Base-by-base conservation (phyloP, 2,888 invertebrate species). In the Dicranocentrus wangi region DNA sequence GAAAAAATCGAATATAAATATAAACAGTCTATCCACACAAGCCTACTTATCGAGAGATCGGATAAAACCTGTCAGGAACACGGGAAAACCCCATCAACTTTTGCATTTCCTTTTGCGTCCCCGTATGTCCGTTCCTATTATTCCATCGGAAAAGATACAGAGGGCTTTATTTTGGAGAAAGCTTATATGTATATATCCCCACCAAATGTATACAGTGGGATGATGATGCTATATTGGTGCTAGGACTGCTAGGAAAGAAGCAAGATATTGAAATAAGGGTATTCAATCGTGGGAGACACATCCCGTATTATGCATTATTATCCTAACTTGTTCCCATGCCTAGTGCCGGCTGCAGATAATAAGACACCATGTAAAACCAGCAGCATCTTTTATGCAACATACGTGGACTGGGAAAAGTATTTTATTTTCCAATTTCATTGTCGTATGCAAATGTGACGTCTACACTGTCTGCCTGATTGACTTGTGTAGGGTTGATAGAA, bases 1-100 rank as follows among this genome's bases (percentile, higher is more conserved):
- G 23, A 55, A 69, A 69, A 69, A 69, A 69, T 32, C 55, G 53
- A 69, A 69, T 69, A 51, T 55, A 69, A 69, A 69, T 55, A 69
- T 69, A 69, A 69, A 69, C 69, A 69, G 51, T 68, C 68, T 51
- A 21, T 68, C n/a, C 23, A 68, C 42, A 15, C 68, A 51, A 13
- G 1, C n/a, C 5, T 65, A 39, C 17, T 51, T 51, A 51, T 28
- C 47, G 23, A 19, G 19, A n/a, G 2, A 2, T 2, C 8, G 55
- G 19, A 69, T 66, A 55, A 53, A 27, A 69, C 17, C 53, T 69
- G 69, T 69, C 69, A 69, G 69, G 39, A 55, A 55, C 69, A 69
- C 8, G 69, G 55, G 68, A 43, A 63, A 25, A 69, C 32, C 55
- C 55, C 69, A 69, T 69, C 69, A 51, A 19, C 69, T 69, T 47